Evolutionary conservation across 2,888 invertebrate species (phyloP), one percentile per base, ranked within the genome.

Genomic region (Spodoptera littoralis): DNA sequence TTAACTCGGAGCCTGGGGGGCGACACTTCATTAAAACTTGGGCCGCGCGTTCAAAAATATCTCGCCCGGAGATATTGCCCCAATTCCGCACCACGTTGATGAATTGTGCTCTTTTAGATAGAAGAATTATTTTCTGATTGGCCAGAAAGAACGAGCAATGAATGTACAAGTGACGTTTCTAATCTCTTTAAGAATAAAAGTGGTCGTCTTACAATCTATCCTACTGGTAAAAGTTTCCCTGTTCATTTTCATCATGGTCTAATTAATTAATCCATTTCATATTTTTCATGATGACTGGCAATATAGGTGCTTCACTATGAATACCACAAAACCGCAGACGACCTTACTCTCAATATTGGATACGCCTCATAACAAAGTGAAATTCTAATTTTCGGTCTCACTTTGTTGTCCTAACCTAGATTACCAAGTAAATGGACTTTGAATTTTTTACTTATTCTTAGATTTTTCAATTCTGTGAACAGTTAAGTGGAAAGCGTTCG

Each of bases 11-110:
- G 50, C 62, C 56, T 41, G 41, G 66, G 48, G 63, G 53, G 47
- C 76, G 80, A 76, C 81, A 78, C 68, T 76, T 80, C 76, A 80
- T 80, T 80, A 78, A 80, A 80, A 80, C 65, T 82, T 82, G 60
- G 62, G 22, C 75, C 43, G 65, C 68, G 76, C 45, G 52, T 56
- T 67, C 60, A 64, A 66, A 79, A 78, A 75, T 65, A 69, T 60
- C 61, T 57, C 48, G 45, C 52, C 46, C 22, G 13, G 45, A 52
- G 57, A 59, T 55, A 59, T 70, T 80, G 62, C 63, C 66, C 65
- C 53, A 56, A 62, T 77, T 74, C 66, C 58, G 43, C 13, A 22
- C 48, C 13, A 44, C 49, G 42, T 60, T 72, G 77, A 72, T 76
- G 56, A 76, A 77, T 56, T 50, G 67, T 59, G 41, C 27, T 45